phyloP scores from a whole-genome alignment of 2,113 vertebrate genomes.

The Phyllostomus hastatus region DNA sequence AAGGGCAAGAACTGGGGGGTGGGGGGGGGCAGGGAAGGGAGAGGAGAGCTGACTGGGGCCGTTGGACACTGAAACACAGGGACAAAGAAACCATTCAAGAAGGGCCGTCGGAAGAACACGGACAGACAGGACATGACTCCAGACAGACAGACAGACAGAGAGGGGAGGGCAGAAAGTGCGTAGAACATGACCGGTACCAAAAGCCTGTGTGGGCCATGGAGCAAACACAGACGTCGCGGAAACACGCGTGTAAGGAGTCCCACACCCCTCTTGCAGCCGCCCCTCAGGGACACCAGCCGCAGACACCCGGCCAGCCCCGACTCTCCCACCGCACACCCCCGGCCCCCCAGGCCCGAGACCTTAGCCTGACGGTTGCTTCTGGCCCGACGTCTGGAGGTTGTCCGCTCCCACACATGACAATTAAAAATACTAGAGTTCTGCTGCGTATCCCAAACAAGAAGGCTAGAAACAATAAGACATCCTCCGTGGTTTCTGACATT shows the following conservation, averaged over 20 bases:
- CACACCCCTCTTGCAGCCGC: background rate
- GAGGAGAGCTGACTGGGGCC: background rate
- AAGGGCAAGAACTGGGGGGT: background rate
- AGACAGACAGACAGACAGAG: background rate
- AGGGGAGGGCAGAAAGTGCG: background rate
- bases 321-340: background rate
- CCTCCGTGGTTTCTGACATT: background rate
- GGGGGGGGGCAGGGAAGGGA: background rate
- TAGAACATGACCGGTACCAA: rapidly evolving
- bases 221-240: background rate
- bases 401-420: background rate
- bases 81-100: background rate
- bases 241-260: background rate
- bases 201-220: background rate
- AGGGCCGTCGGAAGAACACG: background rate
- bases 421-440: background rate
- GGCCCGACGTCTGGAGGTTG: background rate
- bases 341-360: background rate
- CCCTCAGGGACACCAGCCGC: background rate
- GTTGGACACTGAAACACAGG: background rate
- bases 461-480: background rate
- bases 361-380: background rate
- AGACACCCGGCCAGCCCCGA: background rate
- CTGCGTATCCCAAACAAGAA: background rate
- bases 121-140: background rate